Base-by-base conservation (phyloP, 2,797 vertebrate genomes). In the Carapus acus region DNA sequence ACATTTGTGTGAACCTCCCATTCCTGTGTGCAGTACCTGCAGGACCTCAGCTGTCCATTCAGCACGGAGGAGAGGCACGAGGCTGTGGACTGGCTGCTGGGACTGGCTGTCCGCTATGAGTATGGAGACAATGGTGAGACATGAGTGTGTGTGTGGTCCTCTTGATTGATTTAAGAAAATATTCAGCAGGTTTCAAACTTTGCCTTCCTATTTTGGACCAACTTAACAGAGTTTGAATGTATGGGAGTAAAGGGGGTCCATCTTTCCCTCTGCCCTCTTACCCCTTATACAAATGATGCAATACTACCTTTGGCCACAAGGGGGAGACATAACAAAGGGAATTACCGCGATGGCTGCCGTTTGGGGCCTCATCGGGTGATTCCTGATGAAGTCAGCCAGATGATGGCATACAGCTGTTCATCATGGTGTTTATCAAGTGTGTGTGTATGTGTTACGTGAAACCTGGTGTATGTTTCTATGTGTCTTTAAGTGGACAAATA, bases 71-170 rank as follows among this genome's bases (percentile, higher is more conserved):
- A 98, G 24, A 85, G 85, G 47, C 89, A 88, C 15, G 96, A 98
- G 81, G 83, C 89, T 0, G 78, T 96, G 41, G 96, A 99, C 80
- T 99, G 96, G 96, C 78, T 99, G 7, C 89, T 98, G 18, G 96
- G 96, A 20, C 83, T 99, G 69, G 93, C 94, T 6, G 93, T 98
- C 19, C 87, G 96, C 38, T 93, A 96, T 3, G 96, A 99, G 67
- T 99, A 99, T 40, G 94, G 92, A 71, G 96, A 99, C 78, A 96
- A 99, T 22, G 95, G 96, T 98, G 84, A 78, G 34, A 21, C 9
- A 3, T 12, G 31, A 4, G 4, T 33, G 31, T 13, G 4, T 42
- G 18, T 38, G n/a, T n/a, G n/a, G n/a, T n/a, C n/a, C n/a, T n/a
- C n/a, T n/a, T n/a, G n/a, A n/a, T n/a, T 21, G 3, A 3, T 17